Base-by-base conservation (phyloP, 2,113 vertebrate genomes). In the Poicephalus gulielmi region DNA sequence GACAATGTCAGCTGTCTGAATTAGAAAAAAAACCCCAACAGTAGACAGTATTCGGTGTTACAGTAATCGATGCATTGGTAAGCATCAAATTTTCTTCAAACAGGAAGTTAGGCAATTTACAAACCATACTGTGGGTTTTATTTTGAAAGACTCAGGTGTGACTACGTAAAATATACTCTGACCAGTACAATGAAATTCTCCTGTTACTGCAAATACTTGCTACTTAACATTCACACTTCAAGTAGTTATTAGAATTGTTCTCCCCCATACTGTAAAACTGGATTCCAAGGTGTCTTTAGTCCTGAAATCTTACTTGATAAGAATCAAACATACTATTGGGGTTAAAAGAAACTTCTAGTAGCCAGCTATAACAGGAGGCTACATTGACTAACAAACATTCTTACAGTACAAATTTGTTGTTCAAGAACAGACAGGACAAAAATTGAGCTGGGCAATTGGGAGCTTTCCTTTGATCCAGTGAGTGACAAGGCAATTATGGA, bases 1-100 rank as follows among this genome's bases (percentile, higher is more conserved):
- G 92, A 95, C 97, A 96, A 73, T 55, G 88, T 92, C 94, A 95
- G 47, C 74, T 77, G 87, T 88, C 83, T 89, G 44, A 97, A 94
- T 93, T 76, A 75, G 15, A 68, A 64, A 60, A 37, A 52, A 60
- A 88, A 3, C 6, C 16, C 31, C 59, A n/a, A 7, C 69, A 96
- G 52, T 60, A 88, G 92, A 84, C 75, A 93, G 52, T 46, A 71
- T 90, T 90, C 20, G 76, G 74, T 68, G 91, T 97, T 96, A 95
- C 94, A 96, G 86, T 47, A 88, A 86, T 39, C 8, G 35, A 83
- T 69, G 49, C 74, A 94, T 39, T 39, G 79, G 73, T 70, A 95
- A 92, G 88, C 52, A 55, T 67, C 37, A 81, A 75, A 77, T 95
- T 94, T 76, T 88, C 85, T 88, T 93, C 92, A 94, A 96, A 90